A percentile compares a stretch with the other conserved stretches of the same genome.
phyloP scores from a whole-genome alignment of 64 coral and sea anemone genomes.

The Montipora capricornis region DNA sequence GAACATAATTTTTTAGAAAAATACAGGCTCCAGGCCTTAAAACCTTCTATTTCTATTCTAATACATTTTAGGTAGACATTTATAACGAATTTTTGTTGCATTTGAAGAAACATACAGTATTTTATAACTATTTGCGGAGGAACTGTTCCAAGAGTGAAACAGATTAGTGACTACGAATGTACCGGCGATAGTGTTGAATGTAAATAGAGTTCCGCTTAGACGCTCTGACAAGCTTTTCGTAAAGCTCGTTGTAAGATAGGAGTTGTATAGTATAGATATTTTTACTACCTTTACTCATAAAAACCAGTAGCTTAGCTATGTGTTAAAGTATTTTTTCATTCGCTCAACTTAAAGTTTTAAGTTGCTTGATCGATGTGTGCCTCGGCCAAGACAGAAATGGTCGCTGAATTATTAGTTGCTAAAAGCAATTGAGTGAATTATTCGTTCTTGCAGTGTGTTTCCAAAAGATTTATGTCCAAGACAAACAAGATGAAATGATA shows the following conservation, averaged over 20 bases:
- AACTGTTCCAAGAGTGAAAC: conserved; percentile 43
- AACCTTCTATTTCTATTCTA: conserved; percentile 22
- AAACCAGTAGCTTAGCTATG: conserved; percentile 43
- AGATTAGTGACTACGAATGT: conserved; percentile 14
- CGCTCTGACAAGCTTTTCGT: conserved; percentile 21
- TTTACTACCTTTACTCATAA: neutral
- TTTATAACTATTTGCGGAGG: conserved; percentile 49
- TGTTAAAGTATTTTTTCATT: conserved; percentile 44
- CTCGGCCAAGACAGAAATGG: neutral
- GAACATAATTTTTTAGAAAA: conserved; percentile 37
- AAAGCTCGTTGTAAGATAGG: conserved; percentile 45
- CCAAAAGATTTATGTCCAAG: conserved; percentile 30
- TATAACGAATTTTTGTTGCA: conserved; percentile 47
- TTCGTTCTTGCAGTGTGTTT: neutral
- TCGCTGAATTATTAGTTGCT: neutral
- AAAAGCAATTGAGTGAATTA: conserved; percentile 18
- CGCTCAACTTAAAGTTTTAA: conserved; percentile 16
- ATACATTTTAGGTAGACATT: conserved; percentile 28
- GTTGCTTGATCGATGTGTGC: neutral
- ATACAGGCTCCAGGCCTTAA: conserved; percentile 46
- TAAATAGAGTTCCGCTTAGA: conserved; percentile 32
- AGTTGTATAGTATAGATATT: conserved; percentile 48
- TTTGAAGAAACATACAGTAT: conserved; percentile 5
- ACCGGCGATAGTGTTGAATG: neutral
- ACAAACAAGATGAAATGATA: conserved; percentile 40